phyloP scores from a whole-genome alignment of 2,797 vertebrate species.

The Anableps anableps region DNA sequence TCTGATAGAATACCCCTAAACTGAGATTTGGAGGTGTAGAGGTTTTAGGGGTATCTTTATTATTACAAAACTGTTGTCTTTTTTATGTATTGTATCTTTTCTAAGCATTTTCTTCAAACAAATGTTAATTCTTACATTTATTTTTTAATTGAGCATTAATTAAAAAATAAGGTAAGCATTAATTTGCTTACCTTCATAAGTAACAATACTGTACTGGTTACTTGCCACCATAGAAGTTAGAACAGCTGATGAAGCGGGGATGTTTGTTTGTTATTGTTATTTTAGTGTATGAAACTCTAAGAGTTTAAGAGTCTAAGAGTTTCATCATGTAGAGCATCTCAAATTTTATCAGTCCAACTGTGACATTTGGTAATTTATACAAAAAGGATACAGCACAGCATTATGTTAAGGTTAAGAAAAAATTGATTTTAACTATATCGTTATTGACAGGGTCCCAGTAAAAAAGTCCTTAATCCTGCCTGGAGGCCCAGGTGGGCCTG shows the following conservation, averaged over 20 bases:
- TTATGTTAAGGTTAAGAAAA: neutral
- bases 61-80: neutral
- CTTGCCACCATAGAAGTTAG: neutral
- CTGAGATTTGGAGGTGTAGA: no score
- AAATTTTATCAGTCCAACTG: neutral
- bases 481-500: slow-evolving; percentile 56
- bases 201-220: neutral
- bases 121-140: neutral
- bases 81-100: neutral
- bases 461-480: slow-evolving; percentile 58
- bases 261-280: neutral
- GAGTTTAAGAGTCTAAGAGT: no score
- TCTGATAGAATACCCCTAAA: neutral
- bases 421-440: slow-evolving; percentile 37
- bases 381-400: neutral
- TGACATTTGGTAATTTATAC: neutral
- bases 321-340: neutral
- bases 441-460: neutral
- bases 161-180: no score
- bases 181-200: neutral
- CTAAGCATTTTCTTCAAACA: neutral
- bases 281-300: slow-evolving; percentile 10
- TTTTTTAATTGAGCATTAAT: no score
- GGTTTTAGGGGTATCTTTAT: neutral
- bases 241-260: slow-evolving; percentile 1